Evolutionary conservation across 2,797 vertebrate genomes (phyloP).

Genomic region (Tarsius wallacei): DNA sequence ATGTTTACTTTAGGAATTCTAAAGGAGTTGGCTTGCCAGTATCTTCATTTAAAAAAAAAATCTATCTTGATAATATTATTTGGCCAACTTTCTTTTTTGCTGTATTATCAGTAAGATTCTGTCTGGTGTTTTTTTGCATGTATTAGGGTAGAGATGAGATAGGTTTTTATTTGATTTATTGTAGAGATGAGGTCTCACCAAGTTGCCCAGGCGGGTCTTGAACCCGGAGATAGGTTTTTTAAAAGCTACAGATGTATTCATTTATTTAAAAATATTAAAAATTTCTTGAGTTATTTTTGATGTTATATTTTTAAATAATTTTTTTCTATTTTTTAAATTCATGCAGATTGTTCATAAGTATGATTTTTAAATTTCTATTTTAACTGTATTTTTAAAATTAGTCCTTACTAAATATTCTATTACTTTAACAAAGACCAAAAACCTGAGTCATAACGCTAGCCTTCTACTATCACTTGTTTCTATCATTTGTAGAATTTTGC

Average conservation of each 20-base stretch:
- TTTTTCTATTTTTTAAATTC: not conserved
- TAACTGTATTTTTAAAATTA: not conserved
- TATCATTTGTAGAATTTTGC: not conserved
- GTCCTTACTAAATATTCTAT: not conserved
- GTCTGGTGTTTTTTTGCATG: not conserved
- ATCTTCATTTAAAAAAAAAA: not conserved
- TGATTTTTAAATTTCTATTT: not conserved
- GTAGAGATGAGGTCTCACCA: no score
- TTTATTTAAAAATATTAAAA: constrained; percentile 27
- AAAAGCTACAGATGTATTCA: not conserved
- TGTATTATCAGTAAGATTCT: constrained; percentile 31
- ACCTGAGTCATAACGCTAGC: not conserved
- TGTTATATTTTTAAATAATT: not conserved
- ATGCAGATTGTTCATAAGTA: not conserved
- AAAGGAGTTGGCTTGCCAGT: not conserved
- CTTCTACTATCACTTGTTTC: constrained; percentile 17
- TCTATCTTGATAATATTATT: not conserved
- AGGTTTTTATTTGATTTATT: no score
- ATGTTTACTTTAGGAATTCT: not conserved
- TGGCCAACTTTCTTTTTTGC: not conserved
- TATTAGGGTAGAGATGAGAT: not conserved
- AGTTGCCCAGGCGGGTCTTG: no score
- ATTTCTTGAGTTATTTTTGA: not conserved
- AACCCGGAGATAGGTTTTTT: not conserved
- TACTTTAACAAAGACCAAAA: not conserved